A percentile compares a stretch with the other conserved stretches of the same genome.
These are phyloP conservation scores for Coreius guichenoti DNA, from an alignment of 2,797 vertebrate species.

Conservation along the genomic window DNA sequence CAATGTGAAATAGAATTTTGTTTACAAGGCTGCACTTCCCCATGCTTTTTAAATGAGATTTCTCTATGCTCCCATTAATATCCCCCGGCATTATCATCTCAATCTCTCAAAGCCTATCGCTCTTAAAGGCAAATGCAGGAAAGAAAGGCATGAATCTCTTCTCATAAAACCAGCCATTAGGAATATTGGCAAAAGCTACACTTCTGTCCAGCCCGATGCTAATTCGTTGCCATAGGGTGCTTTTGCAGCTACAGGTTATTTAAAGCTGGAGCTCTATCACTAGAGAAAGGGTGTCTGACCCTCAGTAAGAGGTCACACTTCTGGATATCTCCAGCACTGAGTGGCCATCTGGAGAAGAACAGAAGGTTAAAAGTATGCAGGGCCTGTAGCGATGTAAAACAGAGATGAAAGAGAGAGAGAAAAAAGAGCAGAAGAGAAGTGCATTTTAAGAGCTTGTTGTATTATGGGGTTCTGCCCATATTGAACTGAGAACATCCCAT, in stretches of 20 bases:
- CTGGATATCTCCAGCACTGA: conserved; percentile 60
- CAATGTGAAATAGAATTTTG: conserved; percentile 86
- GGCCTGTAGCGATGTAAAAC: conserved; percentile 49
- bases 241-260: conserved; percentile 62
- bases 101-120: conserved; percentile 80
- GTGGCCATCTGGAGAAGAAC: conserved; percentile 59
- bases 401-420: conserved; percentile 29
- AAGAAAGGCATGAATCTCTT: conserved; percentile 66
- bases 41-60: conserved; percentile 81
- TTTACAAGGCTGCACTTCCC: conserved; percentile 80
- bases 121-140: conserved; percentile 63
- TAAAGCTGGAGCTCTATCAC: conserved; percentile 56
- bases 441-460: conserved; percentile 17
- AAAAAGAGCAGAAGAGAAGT: background rate
- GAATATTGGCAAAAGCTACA: conserved; percentile 70
- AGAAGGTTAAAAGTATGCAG: conserved; percentile 52
- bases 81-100: conserved; percentile 77
- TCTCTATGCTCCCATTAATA: conserved; percentile 80
- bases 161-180: conserved; percentile 74
- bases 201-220: conserved; percentile 54
- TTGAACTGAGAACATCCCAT: conserved; percentile 1
- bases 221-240: conserved; percentile 59
- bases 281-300: conserved; percentile 49
- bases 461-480: conserved; percentile 13
- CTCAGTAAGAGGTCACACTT: conserved; percentile 54